Evolutionary conservation across 2,113 vertebrate genomes (phyloP), one percentile per base, ranked within the genome.

Genomic region (Lepisosteus oculatus): DNA sequence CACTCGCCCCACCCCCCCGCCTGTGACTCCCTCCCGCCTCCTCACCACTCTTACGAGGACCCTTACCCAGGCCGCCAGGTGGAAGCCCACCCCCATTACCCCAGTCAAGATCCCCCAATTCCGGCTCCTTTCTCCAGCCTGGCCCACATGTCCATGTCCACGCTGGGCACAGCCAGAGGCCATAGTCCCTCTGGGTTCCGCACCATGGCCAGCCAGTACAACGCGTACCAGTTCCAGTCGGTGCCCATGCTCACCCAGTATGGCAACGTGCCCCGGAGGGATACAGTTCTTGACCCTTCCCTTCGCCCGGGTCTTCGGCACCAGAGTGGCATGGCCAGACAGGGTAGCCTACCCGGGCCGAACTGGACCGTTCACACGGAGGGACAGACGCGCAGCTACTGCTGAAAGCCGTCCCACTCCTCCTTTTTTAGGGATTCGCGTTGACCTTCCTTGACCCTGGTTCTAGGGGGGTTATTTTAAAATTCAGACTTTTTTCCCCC

Each of bases 301-400:
- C 72, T 81, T 73, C 85, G 78, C 57, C 81, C 77, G 1, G 74
- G 67, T 13, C 85, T 79, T 42, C 81, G 80, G 8, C 83, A 77
- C 45, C 83, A 68, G 72, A 77, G 68, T 74, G 86, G 78, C 61
- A 68, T 80, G 43, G 76, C 67, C 13, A 76, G 79, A 13, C 84
- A 86, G 55, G 79, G 82, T 45, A 84, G 85, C 17, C 86, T 91
- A 61, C 85, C 90, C 0, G 88, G 85, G n/a, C 85, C 92, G 63
- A 91, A 83, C 69, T 93, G 92, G 92, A 88, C 91, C 4, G 82
- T 92, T 51, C 89, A 88, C 63, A 84, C 89, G 6, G 90, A 93
- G 77, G 89, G 92, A 55, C 92, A 93, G 77, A 93, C 91, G 1
- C 81, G 85, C 55, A 93, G 92, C 86, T 93, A 93, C 78, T 93